A percentile compares a stretch with the other conserved stretches of the same genome.
Conservation (phyloP, 2,113 vertebrate genomes). For the Zapus hudsonius region DNA sequence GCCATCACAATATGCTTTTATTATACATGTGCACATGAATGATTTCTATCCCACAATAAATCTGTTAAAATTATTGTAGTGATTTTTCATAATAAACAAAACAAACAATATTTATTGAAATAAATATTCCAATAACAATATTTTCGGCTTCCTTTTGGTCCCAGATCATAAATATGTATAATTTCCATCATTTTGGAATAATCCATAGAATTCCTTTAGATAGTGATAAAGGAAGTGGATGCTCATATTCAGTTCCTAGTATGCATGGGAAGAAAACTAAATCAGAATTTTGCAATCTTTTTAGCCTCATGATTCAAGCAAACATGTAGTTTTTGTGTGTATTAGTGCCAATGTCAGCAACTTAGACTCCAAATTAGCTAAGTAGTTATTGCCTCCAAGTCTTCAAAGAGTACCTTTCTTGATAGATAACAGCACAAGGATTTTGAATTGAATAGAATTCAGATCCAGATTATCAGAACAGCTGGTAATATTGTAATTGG, state of each 20-base stretch:
- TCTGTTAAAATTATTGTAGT: neutral
- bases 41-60: neutral
- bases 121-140: too few relatives aligned
- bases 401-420: constrained; percentile 52
- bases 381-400: constrained; percentile 31
- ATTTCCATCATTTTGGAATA: neutral
- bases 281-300: constrained; percentile 65
- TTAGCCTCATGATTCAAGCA: constrained; percentile 54
- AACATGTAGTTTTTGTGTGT: constrained; percentile 49
- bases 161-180: neutral
- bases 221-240: neutral
- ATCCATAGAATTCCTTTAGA: constrained; percentile 20
- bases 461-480: neutral
- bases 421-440: neutral
- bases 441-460: constrained; percentile 30
- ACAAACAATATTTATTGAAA: too few relatives aligned
- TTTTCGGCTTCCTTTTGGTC: neutral
- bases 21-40: too few relatives aligned
- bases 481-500: constrained; percentile 41
- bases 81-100: neutral
- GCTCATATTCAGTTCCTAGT: neutral
- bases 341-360: constrained; percentile 19
- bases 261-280: constrained; percentile 22
- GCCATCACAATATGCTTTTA: neutral
- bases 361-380: constrained; percentile 17